phyloP scores from a whole-genome alignment of 2,113 vertebrate species.

The Gallinago jamesoni region DNA sequence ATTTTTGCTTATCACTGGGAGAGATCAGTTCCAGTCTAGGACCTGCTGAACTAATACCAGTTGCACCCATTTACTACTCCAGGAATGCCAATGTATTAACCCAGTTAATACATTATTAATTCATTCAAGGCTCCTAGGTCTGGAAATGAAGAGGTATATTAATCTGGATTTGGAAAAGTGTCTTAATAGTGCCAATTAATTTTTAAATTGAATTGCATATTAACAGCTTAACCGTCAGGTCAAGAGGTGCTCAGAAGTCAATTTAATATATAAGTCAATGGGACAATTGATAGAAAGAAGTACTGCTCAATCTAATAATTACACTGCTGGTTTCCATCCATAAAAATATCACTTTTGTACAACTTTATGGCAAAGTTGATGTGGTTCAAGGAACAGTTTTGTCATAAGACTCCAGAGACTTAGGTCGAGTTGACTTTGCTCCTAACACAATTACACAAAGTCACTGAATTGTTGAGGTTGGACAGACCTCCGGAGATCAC shows the following conservation, averaged over 20 bases:
- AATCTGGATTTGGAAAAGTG: slow-evolving; percentile 18
- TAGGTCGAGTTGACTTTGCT: background rate
- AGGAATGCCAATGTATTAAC: background rate
- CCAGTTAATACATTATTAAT: slow-evolving; percentile 19
- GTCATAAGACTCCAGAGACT: background rate
- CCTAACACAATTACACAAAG: background rate
- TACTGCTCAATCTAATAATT: background rate
- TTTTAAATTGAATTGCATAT: slow-evolving; percentile 36
- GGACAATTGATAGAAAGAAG: background rate
- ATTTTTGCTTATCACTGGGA: background rate
- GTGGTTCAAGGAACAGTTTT: background rate
- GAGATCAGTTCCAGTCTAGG: background rate
- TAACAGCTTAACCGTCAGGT: slow-evolving; percentile 21
- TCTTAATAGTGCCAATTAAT: slow-evolving; percentile 42
- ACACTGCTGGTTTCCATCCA: background rate
- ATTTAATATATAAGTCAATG: slow-evolving; percentile 34
- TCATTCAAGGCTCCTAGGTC: background rate
- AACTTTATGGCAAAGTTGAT: background rate
- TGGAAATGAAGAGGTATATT: slow-evolving; percentile 16
- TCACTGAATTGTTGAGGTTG: background rate
- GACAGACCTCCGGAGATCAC: background rate
- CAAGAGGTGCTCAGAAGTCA: slow-evolving; percentile 39
- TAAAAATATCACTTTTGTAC: background rate
- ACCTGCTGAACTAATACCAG: background rate
- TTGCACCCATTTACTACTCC: background rate